These are phyloP conservation scores for Megaceryle torquata DNA, from an alignment of 2,113 vertebrate genomes.

Conservation along the genomic window DNA sequence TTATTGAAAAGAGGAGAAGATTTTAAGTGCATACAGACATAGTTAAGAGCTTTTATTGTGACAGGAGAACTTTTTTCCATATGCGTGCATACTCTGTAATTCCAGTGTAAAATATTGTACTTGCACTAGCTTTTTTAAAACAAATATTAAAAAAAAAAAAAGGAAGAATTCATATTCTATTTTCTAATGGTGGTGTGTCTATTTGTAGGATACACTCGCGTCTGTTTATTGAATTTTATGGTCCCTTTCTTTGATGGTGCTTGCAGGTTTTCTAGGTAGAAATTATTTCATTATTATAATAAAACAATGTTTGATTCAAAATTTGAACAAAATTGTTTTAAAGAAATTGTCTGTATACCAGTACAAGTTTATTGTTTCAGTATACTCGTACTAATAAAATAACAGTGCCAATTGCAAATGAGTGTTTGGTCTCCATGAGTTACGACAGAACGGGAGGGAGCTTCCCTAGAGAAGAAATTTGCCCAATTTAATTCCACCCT, in stretches of 20 bases:
- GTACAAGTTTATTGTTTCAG: slow-evolving; percentile 89
- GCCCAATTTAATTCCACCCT: neutral
- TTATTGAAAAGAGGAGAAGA: slow-evolving; percentile 85
- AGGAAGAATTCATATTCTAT: slow-evolving; percentile 92
- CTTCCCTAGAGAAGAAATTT: neutral
- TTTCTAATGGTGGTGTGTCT: slow-evolving; percentile 96
- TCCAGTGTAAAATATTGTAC: slow-evolving; percentile 97
- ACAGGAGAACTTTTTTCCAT: slow-evolving; percentile 89
- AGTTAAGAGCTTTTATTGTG: slow-evolving; percentile 89
- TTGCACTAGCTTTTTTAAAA: slow-evolving; percentile 97
- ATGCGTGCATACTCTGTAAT: slow-evolving; percentile 95
- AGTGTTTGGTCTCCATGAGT: slow-evolving; percentile 7
- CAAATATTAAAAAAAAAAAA: slow-evolving; percentile 85
- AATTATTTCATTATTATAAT: slow-evolving; percentile 96
- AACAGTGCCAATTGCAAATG: slow-evolving; percentile 89
- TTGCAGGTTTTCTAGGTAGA: slow-evolving; percentile 98
- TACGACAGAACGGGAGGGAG: neutral
- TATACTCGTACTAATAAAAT: slow-evolving; percentile 97
- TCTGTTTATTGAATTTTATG: slow-evolving; percentile 97
- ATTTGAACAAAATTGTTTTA: slow-evolving; percentile 98
- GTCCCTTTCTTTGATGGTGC: slow-evolving; percentile 98
- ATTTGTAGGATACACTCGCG: slow-evolving; percentile 93
- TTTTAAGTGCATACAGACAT: slow-evolving; percentile 85
- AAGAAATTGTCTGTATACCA: slow-evolving; percentile 96
- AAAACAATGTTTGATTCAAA: slow-evolving; percentile 96